A percentile compares a stretch with the other conserved stretches of the same genome.
These are phyloP conservation scores for Clarias batrachus DNA, from an alignment of 2,113 vertebrate species.

Conservation along the genomic window DNA sequence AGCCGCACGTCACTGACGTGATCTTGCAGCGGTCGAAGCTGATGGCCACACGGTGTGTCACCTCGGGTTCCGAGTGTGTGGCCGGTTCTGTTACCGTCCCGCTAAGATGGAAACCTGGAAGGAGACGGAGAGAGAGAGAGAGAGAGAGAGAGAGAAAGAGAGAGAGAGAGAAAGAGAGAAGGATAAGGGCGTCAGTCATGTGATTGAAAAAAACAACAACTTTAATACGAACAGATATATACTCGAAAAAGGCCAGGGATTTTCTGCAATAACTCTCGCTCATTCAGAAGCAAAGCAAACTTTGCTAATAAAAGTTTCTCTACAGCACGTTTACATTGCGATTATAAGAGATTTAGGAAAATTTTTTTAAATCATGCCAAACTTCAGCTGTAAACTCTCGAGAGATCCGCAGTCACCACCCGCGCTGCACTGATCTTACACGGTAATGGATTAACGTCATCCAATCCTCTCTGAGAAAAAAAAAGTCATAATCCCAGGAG, in stretches of 20 bases:
- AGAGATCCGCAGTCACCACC: conserved; percentile 19
- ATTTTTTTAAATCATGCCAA: not conserved
- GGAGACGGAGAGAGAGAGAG: conserved; percentile 9
- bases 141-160: not conserved
- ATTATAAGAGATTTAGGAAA: not conserved
- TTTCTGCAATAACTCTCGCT: too few relatives aligned
- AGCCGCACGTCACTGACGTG: conserved; percentile 97
- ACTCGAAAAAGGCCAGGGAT: too few relatives aligned
- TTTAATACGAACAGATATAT: too few relatives aligned
- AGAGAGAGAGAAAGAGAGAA: too few relatives aligned
- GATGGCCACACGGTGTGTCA: conserved; percentile 96
- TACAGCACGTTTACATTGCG: not conserved
- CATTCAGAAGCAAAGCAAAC: too few relatives aligned
- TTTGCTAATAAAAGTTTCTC: too few relatives aligned
- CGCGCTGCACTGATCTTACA: not conserved
- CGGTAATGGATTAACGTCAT: conserved; percentile 21
- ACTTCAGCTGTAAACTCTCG: not conserved
- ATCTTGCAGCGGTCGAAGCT: conserved; percentile 99
- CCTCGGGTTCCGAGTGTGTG: conserved; percentile 84
- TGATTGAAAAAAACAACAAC: too few relatives aligned
- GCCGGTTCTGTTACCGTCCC: conserved; percentile 91
- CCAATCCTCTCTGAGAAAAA: conserved; percentile 1
- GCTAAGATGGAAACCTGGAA: conserved; percentile 91
- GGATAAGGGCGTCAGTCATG: not conserved
- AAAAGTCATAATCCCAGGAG: not conserved